Evolutionary conservation across 2,888 invertebrate genomes (phyloP), one percentile per base, ranked within the genome.

Genomic region (Baccha elongata): DNA sequence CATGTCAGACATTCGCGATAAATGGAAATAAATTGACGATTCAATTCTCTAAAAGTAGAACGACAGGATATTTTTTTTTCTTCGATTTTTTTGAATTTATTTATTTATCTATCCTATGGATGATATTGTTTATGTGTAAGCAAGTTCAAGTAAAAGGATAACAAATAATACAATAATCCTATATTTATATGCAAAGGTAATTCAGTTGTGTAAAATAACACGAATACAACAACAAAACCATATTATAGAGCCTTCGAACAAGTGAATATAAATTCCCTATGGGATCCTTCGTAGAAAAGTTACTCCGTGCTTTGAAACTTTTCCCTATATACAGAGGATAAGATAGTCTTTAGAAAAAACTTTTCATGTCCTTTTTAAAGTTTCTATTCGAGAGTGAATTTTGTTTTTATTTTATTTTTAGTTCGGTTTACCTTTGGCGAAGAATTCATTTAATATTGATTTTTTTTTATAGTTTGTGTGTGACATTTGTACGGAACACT

Each of bases 21-120:
- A 76, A 55, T 71, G 69, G 48, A 64, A 64, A 76, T 76, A 69
- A 71, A 76, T 78, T 69, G 69, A 46, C 40, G 29, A 76, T 69
- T 75, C 74, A 50, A 75, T 52, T 75, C 15, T 13, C 15, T 13
- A 44, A 58, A 46, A 68, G 46, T 44, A 68, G 55, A 68, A 35
- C 4, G 15, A 52, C 29, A 44, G 32, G 15, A 62, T 32, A 15
- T 4, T 32, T 5, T 4, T 29, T 8, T 3, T 32, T 15, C 1
- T 37, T n/a, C n/a, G n/a, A n/a, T n/a, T n/a, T n/a, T 19, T 17
- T 19, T 19, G 10, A 15, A 26, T 40, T 48, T 23, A 5, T 48
- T 13, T 40, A 15, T 40, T 19, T 32, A n/a, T 11, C 1, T 1
- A 44, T 35, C 52, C 42, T 44, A 5, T 19, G 17, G 40, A 40